These are phyloP conservation scores for Isichthys henryi DNA, from an alignment of 2,113 vertebrate species.

Conservation along the genomic window DNA sequence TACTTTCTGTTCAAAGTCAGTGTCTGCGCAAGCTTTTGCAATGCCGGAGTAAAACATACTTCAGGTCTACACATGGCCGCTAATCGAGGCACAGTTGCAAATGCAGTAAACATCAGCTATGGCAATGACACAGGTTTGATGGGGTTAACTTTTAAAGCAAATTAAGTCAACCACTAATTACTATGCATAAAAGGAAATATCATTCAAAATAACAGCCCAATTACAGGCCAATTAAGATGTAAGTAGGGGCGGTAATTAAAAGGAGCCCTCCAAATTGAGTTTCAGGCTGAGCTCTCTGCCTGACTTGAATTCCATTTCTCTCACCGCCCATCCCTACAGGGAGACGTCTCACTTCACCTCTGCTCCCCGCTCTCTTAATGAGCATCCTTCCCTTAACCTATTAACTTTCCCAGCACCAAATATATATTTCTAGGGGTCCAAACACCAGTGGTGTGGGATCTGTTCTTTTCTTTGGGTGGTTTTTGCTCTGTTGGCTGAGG, in stretches of 20 bases:
- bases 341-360: background rate
- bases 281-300: background rate
- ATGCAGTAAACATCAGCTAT: background rate
- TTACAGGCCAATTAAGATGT: background rate
- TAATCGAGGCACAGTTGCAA: background rate
- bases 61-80: background rate
- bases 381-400: background rate
- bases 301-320: background rate
- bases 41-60: background rate
- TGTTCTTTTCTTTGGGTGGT: background rate
- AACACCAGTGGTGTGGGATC: background rate
- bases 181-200: background rate
- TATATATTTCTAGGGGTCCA: background rate
- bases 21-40: background rate
- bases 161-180: background rate
- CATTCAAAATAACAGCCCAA: slow-evolving; percentile 1
- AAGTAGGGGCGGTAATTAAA: background rate
- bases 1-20: background rate
- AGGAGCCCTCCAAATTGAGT: slow-evolving; percentile 1
- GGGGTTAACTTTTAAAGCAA: background rate
- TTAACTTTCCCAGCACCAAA: background rate
- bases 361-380: background rate
- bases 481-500: background rate
- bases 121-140: background rate
- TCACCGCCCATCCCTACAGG: background rate